Base-by-base conservation (phyloP, 2,888 invertebrate species). In the Drosophila anomalata region DNA sequence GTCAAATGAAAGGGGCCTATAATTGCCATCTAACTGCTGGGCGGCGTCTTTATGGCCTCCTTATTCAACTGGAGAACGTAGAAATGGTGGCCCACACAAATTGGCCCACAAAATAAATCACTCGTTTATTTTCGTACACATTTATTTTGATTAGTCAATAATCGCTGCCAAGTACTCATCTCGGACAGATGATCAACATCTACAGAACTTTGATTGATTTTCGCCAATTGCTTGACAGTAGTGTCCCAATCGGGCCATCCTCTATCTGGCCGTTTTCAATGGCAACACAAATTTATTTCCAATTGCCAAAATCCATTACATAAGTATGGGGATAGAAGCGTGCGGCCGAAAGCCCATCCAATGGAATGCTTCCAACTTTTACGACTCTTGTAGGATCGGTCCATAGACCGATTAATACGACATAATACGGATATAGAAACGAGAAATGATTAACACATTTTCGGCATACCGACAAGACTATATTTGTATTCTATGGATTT, bases 151-250 rank as follows among this genome's bases (percentile, higher is more conserved):
- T 70, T 55, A 50, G 53, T 53, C 69, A 60, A 53, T 42, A 54
- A 47, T 69, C 44, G 58, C 31, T 67, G 63, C 62, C 52, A 53
- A 55, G 51, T 36, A 47, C 50, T 29, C 46, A 70, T 57, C 41
- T 42, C 51, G 33, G 51, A 58, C 26, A 62, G 69, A 62, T 61
- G 24, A 41, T 56, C 53, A 56, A 29, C 29, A 29, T 29, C 29
- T 29, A 39, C 63, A 54, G 9, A 41, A 62, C 77, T 33, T 87
- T 88, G 88, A 88, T 88, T 82, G 88, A 89, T 88, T 83, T 81
- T 82, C 73, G 82, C 78, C 87, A 82, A 88, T 81, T 89, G 83
- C 79, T 75, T 76, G 58, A 66, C 62, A 66, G 76, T 63, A 33
- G 71, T 69, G 65, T 46, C 62, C 56, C 58, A 54, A 42, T 17